Conservation (phyloP, 2,888 invertebrate genomes). For the Erynnis tages region DNA sequence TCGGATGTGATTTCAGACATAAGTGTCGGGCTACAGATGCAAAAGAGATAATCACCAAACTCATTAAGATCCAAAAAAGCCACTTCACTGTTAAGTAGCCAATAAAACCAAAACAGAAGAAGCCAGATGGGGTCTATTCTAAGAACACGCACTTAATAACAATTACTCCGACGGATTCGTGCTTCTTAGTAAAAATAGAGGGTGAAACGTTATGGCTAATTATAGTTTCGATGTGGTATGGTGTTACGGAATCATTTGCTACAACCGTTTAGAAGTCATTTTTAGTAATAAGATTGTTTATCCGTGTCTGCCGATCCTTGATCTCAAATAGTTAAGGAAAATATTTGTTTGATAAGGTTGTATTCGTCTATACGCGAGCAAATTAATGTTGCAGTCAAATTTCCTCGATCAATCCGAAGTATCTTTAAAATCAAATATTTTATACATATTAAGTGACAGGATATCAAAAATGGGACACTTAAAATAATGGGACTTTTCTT, state of each 20-base stretch:
- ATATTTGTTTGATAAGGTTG: too few species aligned
- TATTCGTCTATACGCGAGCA: too few species aligned
- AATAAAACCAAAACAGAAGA: constrained; percentile 12
- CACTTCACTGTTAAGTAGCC: constrained; percentile 7
- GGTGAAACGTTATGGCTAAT: constrained; percentile 13
- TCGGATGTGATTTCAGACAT: background rate
- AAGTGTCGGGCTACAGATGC: background rate
- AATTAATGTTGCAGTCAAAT: too few species aligned
- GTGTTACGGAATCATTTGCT: background rate
- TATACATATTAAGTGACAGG: too few species aligned
- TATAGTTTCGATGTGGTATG: constrained; percentile 3
- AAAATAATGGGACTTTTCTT: too few species aligned
- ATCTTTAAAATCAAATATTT: too few species aligned
- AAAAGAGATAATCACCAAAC: constrained; percentile 13
- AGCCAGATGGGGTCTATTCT: constrained; percentile 18
- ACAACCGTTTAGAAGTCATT: background rate
- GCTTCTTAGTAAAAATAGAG: constrained; percentile 38
- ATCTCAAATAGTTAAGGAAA: background rate
- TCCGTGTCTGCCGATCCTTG: background rate
- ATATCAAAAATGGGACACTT: too few species aligned
- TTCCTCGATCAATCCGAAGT: too few species aligned
- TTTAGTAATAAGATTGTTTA: background rate
- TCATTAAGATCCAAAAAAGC: constrained; percentile 9
- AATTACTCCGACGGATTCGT: constrained; percentile 53
- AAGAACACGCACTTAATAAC: constrained; percentile 39